A percentile compares a stretch with the other conserved stretches of the same genome.
phyloP scores from a whole-genome alignment of 2,888 invertebrate species.

The Eupithecia tripunctaria region DNA sequence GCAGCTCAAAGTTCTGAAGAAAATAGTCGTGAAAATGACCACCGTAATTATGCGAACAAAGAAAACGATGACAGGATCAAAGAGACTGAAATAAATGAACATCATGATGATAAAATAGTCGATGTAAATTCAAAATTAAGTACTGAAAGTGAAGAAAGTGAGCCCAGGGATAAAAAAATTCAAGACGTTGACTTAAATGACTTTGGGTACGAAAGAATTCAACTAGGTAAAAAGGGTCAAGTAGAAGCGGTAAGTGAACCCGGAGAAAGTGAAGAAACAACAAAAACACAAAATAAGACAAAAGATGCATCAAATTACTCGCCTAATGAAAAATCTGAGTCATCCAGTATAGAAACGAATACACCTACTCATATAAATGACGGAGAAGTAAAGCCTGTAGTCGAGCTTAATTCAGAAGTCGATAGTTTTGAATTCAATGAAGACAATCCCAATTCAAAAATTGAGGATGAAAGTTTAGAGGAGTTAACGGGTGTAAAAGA shows the following conservation, averaged over 20 bases:
- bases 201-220: conserved; percentile 64
- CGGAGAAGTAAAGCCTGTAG: conserved; percentile 74
- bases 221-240: conserved; percentile 59
- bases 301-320: conserved; percentile 40
- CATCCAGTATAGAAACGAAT: conserved; percentile 44
- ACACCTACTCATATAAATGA: conserved; percentile 63
- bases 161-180: conserved; percentile 36
- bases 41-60: conserved; percentile 14
- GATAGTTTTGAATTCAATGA: conserved; percentile 56
- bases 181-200: conserved; percentile 64
- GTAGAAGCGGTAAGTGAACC: conserved; percentile 50
- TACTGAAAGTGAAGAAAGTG: conserved; percentile 36
- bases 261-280: conserved; percentile 44
- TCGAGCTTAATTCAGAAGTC: conserved; percentile 68
- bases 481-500: conserved; percentile 53
- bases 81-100: not conserved
- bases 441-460: conserved; percentile 48
- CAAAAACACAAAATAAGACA: conserved; percentile 39
- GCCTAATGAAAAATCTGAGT: conserved; percentile 44
- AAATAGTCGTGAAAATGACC: conserved; percentile 28
- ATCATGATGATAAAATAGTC: conserved; percentile 20
- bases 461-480: conserved; percentile 58
- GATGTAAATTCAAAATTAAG: conserved; percentile 30
- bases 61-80: conserved; percentile 20
- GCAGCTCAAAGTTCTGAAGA: conserved; percentile 29